These are phyloP conservation scores for Euwallacea similis DNA, from an alignment of 1,140 invertebrate genomes.

Conservation along the genomic window DNA sequence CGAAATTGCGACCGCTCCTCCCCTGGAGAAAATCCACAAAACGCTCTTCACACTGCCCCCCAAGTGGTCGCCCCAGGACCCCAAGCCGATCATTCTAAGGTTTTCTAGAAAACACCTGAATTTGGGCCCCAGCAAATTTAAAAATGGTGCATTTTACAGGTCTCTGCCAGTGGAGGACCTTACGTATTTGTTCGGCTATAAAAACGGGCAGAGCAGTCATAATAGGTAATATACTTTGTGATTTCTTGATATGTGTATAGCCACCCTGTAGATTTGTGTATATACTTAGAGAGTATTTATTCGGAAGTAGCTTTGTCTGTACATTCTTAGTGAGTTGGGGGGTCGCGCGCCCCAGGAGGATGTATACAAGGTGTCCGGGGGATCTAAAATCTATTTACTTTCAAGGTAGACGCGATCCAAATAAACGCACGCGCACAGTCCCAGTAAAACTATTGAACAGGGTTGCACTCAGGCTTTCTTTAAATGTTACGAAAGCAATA, in stretches of 20 bases:
- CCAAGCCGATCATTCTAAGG: conserved; percentile 42
- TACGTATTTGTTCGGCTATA: conserved; percentile 39
- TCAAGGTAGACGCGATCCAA: too few species aligned
- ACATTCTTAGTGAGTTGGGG: neutral
- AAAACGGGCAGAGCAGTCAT: conserved; percentile 30
- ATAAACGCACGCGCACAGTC: too few species aligned
- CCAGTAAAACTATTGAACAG: too few species aligned
- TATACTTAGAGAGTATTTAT: conserved; percentile 21
- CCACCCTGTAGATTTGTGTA: conserved; percentile 28
- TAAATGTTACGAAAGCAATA: too few species aligned
- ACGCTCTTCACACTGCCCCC: conserved; percentile 32
- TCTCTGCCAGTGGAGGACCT: conserved; percentile 41
- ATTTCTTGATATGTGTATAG: conserved; percentile 17
- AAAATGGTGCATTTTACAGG: conserved; percentile 41
- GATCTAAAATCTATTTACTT: too few species aligned
- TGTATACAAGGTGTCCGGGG: too few species aligned
- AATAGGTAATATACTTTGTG: conserved; percentile 35
- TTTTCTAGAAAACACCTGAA: conserved; percentile 42
- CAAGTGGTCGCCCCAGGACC: conserved; percentile 33
- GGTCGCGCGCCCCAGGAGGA: too few species aligned
- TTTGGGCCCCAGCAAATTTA: conserved; percentile 34
- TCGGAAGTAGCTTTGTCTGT: conserved; percentile 18
- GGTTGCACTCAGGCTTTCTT: too few species aligned
- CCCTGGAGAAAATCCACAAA: conserved; percentile 9
- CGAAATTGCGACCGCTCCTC: conserved; percentile 20